phyloP scores from a whole-genome alignment of 2,797 vertebrate species.

The Trematomus bernacchii region DNA sequence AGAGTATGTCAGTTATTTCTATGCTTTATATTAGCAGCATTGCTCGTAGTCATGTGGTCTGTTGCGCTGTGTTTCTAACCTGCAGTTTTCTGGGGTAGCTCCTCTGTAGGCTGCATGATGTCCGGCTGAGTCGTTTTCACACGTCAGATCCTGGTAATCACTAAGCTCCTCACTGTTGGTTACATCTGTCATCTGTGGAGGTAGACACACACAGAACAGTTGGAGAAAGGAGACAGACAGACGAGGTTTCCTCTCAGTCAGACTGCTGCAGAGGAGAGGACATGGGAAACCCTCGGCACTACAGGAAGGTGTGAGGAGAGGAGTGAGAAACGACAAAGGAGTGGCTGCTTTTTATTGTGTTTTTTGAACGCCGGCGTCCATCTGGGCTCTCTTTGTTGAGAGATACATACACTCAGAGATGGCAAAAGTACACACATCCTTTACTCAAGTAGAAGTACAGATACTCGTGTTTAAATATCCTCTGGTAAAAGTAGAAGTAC shows the following conservation, averaged over 20 bases:
- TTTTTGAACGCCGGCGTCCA: constrained; percentile 13
- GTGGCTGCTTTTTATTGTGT: neutral
- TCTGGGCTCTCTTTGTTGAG: neutral
- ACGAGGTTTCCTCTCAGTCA: constrained; percentile 29
- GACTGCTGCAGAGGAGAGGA: constrained; percentile 24
- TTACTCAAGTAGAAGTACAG: too few relatives aligned
- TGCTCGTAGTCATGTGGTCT: neutral
- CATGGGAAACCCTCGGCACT: constrained; percentile 35
- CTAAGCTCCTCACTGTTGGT: constrained; percentile 11
- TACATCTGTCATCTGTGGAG: constrained; percentile 29
- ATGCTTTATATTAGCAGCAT: neutral
- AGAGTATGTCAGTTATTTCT: neutral
- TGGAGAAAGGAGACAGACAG: constrained; percentile 11
- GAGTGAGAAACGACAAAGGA: neutral
- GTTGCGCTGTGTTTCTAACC: neutral
- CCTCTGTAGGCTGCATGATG: neutral
- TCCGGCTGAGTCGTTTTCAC: neutral
- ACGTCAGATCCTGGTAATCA: neutral
- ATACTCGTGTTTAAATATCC: too few relatives aligned
- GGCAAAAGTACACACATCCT: neutral
- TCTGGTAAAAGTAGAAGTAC: too few relatives aligned
- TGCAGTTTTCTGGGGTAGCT: neutral
- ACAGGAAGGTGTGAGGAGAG: constrained; percentile 16
- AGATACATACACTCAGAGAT: constrained; percentile 9
- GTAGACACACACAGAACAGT: constrained; percentile 18